phyloP scores from a whole-genome alignment of 2,888 invertebrate genomes.

The Hypena proboscidalis region DNA sequence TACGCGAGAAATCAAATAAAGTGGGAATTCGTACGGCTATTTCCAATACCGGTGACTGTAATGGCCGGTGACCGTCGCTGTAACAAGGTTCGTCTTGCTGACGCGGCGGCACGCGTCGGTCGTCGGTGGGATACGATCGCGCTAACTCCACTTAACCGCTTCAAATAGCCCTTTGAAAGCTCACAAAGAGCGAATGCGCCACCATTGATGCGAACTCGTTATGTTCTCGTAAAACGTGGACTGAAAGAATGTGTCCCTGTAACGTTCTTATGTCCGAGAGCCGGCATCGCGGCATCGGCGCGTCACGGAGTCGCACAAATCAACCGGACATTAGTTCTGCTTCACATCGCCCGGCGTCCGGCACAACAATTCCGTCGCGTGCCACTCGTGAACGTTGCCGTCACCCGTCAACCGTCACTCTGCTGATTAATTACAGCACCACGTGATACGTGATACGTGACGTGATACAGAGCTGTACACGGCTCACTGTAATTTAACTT shows the following conservation, averaged over 20 bases:
- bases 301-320: neutral
- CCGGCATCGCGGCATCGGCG: neutral
- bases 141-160: neutral
- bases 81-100: too few species aligned
- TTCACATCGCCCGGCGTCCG: neutral
- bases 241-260: neutral
- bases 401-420: neutral
- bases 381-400: neutral
- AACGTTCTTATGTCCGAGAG: neutral
- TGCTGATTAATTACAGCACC: too few species aligned
- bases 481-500: slow-evolving; percentile 10
- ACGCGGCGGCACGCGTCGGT: neutral
- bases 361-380: neutral
- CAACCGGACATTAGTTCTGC: neutral
- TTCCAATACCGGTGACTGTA: too few species aligned
- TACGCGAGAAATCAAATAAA: neutral
- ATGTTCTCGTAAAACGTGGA: neutral
- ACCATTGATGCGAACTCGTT: neutral
- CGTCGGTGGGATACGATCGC: too few species aligned
- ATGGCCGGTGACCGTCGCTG: too few species aligned
- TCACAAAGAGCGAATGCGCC: neutral
- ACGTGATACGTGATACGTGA: too few species aligned
- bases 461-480: too few species aligned
- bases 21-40: too few species aligned
- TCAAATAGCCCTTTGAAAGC: neutral